A percentile compares a stretch with the other conserved stretches of the same genome.
These are phyloP conservation scores for Anastatus disparis DNA, from an alignment of 1,140 invertebrate species.

Conservation along the genomic window DNA sequence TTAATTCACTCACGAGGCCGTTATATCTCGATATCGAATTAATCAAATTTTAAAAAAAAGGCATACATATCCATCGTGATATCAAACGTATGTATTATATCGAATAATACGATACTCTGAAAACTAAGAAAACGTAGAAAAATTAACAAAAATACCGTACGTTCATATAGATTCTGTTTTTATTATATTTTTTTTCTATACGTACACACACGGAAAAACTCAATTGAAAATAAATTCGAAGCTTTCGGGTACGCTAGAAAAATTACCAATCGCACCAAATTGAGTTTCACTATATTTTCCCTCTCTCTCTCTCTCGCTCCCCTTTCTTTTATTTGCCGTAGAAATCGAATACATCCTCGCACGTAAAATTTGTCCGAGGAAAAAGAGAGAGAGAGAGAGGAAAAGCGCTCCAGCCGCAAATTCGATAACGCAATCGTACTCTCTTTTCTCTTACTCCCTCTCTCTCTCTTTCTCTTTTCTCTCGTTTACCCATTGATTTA, in stretches of 20 bases:
- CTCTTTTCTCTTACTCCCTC: conserved; percentile 7
- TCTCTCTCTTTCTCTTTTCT: not conserved
- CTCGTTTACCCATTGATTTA: not conserved
- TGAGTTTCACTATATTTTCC: too few relatives aligned
- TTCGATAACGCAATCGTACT: conserved; percentile 15
- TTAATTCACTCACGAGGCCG: too few relatives aligned
- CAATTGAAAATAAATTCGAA: conserved; percentile 23
- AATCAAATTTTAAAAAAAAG: too few relatives aligned
- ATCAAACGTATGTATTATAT: too few relatives aligned
- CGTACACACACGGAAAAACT: too few relatives aligned
- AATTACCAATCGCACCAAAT: not conserved
- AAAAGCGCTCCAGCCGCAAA: not conserved
- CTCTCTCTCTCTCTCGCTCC: too few relatives aligned
- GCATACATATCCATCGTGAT: too few relatives aligned
- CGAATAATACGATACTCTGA: too few relatives aligned
- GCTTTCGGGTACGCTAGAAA: not conserved
- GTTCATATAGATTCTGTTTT: too few relatives aligned
- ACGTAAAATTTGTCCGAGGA: not conserved
- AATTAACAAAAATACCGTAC: not conserved
- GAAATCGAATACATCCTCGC: conserved; percentile 1
- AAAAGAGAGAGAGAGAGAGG: too few relatives aligned
- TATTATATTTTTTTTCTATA: not conserved
- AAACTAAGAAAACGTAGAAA: too few relatives aligned
- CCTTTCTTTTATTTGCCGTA: not conserved
- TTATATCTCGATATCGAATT: too few relatives aligned